phyloP scores from a whole-genome alignment of 1,140 invertebrate genomes.

The Megalopta genalis region DNA sequence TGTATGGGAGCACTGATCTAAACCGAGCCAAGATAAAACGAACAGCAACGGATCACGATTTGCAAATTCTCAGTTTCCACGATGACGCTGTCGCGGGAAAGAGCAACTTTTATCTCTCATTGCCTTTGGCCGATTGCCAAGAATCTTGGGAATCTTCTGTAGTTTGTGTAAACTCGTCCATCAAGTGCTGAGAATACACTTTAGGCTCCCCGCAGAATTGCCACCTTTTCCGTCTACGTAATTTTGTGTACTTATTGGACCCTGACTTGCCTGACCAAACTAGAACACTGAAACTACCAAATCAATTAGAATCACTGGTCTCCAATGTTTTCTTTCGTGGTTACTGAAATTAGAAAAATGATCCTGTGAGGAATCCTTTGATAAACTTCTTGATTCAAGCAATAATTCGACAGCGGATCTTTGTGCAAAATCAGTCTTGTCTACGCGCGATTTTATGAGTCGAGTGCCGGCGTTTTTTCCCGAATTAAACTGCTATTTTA shows the following conservation, averaged over 20 bases:
- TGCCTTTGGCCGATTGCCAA: slow-evolving; percentile 59
- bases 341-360: no score
- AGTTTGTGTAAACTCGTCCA: slow-evolving; percentile 49
- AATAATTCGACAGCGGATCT: no score
- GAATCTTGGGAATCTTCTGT: slow-evolving; percentile 52
- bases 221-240: slow-evolving; percentile 38
- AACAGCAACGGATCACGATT: slow-evolving; percentile 25
- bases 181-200: slow-evolving; percentile 34
- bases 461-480: no score
- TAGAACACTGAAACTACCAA: no score
- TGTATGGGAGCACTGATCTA: slow-evolving; percentile 1
- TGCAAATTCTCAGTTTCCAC: slow-evolving; percentile 44
- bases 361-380: no score
- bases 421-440: no score
- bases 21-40: slow-evolving; percentile 31
- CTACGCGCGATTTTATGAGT: no score
- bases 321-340: no score
- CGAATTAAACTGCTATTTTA: no score
- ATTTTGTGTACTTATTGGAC: background rate
- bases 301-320: no score
- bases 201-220: slow-evolving; percentile 35
- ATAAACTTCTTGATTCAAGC: no score
- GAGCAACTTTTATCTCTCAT: slow-evolving; percentile 50
- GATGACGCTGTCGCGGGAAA: slow-evolving; percentile 42
- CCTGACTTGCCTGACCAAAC: no score